Evolutionary conservation across 2,888 invertebrate genomes (phyloP), one percentile per base, ranked within the genome.

Genomic region (Campoplex nolae): DNA sequence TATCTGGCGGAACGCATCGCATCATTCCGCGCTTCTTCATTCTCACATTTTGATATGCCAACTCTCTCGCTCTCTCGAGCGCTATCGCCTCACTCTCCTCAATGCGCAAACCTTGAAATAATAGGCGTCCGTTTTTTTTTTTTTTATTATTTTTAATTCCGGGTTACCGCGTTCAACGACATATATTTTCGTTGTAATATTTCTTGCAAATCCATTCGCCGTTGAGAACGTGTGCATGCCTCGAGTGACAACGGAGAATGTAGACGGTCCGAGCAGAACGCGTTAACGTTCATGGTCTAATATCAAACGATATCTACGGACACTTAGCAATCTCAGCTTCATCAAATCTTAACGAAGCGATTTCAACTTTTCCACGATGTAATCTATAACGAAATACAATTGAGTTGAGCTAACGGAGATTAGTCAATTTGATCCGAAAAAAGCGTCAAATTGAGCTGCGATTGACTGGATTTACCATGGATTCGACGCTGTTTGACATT

Each of bases 91-190:
- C 77, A 67, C 82, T 80, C 23, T 83, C 74, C 74, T 77, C 84
- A 70, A 87, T 84, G 84, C 70, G 84, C 79, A 79, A 92, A 93
- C 92, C 93, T 91, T 92, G 92, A 92, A 93, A 92, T 92, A 93
- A 93, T 92, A 91, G 93, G 90, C 74, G 62, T 73, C 77, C 56
- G 48, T 76, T 90, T 90, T 75, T 91, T 90, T 23, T 23, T 23
- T 90, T 75, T 91, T 90, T 23, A 0, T 23, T 0, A 23, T 23
- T 23, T 23, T 23, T 23, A 23, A 92, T 92, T 92, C 91, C 91
- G 91, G 91, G 91, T 91, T 91, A 89, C 74, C 81, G 86, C 76
- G 83, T 65, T 65, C 79, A 42, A 56, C 74, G 76, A 83, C 79
- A 7, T 32, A 35, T 48, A 13, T 58, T 9, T 58, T 62, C 13